phyloP scores from a whole-genome alignment of 2,797 vertebrate genomes.

The Silurus aristotelis region DNA sequence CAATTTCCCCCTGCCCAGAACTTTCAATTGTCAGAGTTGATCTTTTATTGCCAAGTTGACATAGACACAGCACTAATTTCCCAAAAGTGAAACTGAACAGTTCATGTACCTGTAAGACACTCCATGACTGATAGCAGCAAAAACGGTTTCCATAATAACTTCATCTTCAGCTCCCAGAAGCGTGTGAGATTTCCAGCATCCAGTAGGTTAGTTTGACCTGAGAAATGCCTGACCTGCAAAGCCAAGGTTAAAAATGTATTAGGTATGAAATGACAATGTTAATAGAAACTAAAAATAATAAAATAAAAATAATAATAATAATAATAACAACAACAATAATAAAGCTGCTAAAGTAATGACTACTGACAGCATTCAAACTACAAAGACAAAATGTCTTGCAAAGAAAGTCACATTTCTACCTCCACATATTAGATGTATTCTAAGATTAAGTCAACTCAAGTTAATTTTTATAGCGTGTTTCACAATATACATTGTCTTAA shows the following conservation, averaged over 20 bases:
- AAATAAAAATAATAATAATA: too few species aligned
- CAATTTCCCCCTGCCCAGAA: not conserved
- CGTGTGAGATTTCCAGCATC: slow-evolving; percentile 75
- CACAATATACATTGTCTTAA: too few species aligned
- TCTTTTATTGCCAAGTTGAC: slow-evolving; percentile 8
- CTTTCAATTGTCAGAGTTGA: not conserved
- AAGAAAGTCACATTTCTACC: not conserved
- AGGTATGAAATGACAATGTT: slow-evolving; percentile 5
- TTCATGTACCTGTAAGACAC: slow-evolving; percentile 88
- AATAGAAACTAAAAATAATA: not conserved
- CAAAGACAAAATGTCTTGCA: not conserved
- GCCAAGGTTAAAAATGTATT: slow-evolving; percentile 58
- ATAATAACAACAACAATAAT: not conserved
- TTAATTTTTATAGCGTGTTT: too few species aligned
- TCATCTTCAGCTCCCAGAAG: slow-evolving; percentile 85
- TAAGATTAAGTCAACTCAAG: not conserved
- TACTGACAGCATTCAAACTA: not conserved
- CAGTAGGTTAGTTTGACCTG: slow-evolving; percentile 70
- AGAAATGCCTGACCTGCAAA: slow-evolving; percentile 74
- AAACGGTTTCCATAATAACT: slow-evolving; percentile 91
- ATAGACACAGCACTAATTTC: not conserved
- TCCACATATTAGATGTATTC: not conserved
- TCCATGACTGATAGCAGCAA: slow-evolving; percentile 86
- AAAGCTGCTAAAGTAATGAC: not conserved
- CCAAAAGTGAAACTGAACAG: slow-evolving; percentile 15